phyloP scores from a whole-genome alignment of 2,113 vertebrate genomes.

The Heliornis fulica region DNA sequence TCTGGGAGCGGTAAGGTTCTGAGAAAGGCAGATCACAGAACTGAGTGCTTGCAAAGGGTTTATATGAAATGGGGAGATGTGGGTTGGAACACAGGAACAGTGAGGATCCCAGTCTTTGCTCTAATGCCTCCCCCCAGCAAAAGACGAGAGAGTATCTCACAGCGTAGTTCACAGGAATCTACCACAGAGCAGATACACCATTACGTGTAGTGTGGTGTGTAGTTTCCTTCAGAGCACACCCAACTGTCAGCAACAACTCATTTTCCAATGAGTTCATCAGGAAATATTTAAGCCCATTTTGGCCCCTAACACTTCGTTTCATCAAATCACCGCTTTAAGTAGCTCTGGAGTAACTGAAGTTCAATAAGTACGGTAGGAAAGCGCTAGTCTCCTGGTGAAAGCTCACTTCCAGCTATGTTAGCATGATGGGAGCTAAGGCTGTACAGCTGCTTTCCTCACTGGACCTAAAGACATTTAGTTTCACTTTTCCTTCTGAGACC shows the following conservation, averaged over 20 bases:
- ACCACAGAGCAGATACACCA: background rate
- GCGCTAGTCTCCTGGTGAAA: background rate
- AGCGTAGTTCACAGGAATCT: fast-evolving
- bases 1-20: background rate
- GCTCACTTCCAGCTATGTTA: background rate
- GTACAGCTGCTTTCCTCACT: background rate
- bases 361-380: background rate
- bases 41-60: background rate
- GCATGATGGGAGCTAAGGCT: background rate
- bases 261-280: background rate
- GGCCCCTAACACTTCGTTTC: background rate
- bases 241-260: background rate
- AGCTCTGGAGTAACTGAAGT: background rate
- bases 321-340: background rate
- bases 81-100: background rate
- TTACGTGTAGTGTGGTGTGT: background rate
- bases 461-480: background rate
- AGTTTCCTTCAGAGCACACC: background rate
- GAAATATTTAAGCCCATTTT: background rate
- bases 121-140: background rate
- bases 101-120: background rate
- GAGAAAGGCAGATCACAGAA: too few species aligned
- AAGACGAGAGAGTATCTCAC: fast-evolving
- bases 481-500: background rate
- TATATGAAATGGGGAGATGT: background rate